Evolutionary conservation across 2,113 vertebrate genomes (phyloP).

Genomic region (Albula goreensis): DNA sequence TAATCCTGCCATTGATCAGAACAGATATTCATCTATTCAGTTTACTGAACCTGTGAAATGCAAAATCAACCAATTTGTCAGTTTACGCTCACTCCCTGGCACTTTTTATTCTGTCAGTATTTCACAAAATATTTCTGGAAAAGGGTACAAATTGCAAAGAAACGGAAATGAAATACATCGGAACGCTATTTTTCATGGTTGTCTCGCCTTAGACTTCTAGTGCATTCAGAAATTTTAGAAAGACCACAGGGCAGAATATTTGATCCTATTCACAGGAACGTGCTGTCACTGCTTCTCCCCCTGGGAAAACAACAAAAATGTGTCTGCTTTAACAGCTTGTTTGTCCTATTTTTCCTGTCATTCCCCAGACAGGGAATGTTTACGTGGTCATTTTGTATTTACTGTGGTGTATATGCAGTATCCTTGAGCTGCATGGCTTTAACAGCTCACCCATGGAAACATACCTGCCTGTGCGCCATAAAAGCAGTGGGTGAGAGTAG

Average conservation of each 20-base stretch:
- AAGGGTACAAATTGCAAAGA: neutral
- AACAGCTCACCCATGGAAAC: neutral
- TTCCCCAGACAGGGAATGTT: neutral
- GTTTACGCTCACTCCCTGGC: neutral
- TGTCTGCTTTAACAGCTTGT: neutral
- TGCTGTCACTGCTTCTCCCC: neutral
- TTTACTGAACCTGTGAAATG: neutral
- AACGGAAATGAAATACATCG: neutral
- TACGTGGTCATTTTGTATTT: neutral
- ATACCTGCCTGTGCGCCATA: neutral
- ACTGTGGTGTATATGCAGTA: neutral
- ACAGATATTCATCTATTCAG: neutral
- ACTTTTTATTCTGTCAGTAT: neutral
- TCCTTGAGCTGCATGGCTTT: constrained; percentile 10
- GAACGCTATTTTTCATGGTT: neutral
- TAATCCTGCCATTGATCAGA: neutral
- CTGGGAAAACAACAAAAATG: neutral
- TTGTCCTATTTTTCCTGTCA: neutral
- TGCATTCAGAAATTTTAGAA: neutral
- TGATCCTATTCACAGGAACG: neutral
- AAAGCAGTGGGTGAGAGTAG: too few relatives aligned
- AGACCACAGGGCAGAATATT: neutral
- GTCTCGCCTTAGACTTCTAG: neutral
- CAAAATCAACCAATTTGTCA: neutral
- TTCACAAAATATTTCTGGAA: neutral